Evolutionary conservation across 2,113 vertebrate genomes (phyloP), one percentile per base, ranked within the genome.

Genomic region (Heterochromis multidens): DNA sequence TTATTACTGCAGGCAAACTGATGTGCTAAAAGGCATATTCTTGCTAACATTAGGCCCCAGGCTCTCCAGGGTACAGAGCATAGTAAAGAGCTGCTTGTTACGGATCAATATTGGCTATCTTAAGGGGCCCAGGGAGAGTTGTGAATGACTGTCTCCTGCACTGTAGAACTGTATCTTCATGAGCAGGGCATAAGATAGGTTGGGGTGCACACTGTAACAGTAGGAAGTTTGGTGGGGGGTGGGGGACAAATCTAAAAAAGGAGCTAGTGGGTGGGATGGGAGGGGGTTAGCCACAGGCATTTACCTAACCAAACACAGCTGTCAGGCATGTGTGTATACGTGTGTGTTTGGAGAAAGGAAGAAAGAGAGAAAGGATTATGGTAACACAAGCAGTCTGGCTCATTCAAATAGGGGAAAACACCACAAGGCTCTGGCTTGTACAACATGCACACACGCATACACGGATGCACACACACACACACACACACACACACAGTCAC

Each of bases 221-320:
- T 74, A 89, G 83, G 79, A 88, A 86, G 49, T 77, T 58, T 6
- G 21, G 56, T 29, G 35, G 21, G 23, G 57, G n/a, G 17, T 29
- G 43, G 63, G 67, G 76, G 31, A 23, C 76, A 37, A 23, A 70
- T 65, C 83, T 88, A 89, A 93, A 93, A 91, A 85, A 89, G 86
- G 86, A 89, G 86, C 77, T 76, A 35, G 84, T 88, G 81, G 89
- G 90, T 86, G 88, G 89, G 77, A 80, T 29, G 23, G 76, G 79
- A 67, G 58, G 84, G 67, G 77, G 25, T 13, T 81, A 59, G 90
- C 86, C 92, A 93, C 92, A 92, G 93, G 91, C 92, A 93, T 95
- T 95, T 93, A 95, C 92, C 94, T 95, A 95, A 94, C 91, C 92
- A 96, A 95, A 95, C 95, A 95, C 96, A 96, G 95, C 94, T 95